Base-by-base conservation (phyloP, 2,797 vertebrate species). In the Sebastes glaucus region DNA sequence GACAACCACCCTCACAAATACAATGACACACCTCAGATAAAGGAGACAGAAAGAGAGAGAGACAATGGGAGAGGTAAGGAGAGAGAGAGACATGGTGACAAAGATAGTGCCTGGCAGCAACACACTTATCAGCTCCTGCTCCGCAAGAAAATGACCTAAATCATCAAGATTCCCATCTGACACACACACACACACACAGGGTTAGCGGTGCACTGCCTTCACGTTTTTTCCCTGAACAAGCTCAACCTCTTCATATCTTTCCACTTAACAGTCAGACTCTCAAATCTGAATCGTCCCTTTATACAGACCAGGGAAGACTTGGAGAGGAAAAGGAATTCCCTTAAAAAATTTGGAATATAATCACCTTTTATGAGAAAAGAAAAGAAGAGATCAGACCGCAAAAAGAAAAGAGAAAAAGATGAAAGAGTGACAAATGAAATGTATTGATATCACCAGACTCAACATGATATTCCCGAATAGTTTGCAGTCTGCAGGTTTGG, bases 121-220 rank as follows among this genome's bases (percentile, higher is more conserved):
- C 87, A 90, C 92, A 94, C 93, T 94, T 94, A 96, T 96, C 93
- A 94, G 93, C 87, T 60, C 74, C 77, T 86, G 89, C 88, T 89
- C 84, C 22, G 35, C 86, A 79, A 87, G 87, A 94, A 95, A 95
- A 95, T 94, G 89, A 94, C 94, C 93, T 95, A 95, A 94, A 96
- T 96, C 94, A 96, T 95, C 90, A 94, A 93, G 94, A 95, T 95
- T 94, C 90, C 87, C 92, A 95, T 95, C 94, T 94, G 86, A 93
- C 82, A 90, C 83, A 81, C 81, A 85, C 85, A 67, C 65, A 80
- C 76, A 66, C 78, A 63, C 61, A 64, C 56, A 77, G 62, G 52
- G 49, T 80, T 75, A 66, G 64, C 52, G 0, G 38, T 71, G 57
- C 74, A 66, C 59, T 61, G 33, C 72, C 67, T 84, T 81, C 53